A percentile compares a stretch with the other conserved stretches of the same genome.
Conservation (phyloP, 2,888 invertebrate species). For the Pachliopta kotzebuea region DNA sequence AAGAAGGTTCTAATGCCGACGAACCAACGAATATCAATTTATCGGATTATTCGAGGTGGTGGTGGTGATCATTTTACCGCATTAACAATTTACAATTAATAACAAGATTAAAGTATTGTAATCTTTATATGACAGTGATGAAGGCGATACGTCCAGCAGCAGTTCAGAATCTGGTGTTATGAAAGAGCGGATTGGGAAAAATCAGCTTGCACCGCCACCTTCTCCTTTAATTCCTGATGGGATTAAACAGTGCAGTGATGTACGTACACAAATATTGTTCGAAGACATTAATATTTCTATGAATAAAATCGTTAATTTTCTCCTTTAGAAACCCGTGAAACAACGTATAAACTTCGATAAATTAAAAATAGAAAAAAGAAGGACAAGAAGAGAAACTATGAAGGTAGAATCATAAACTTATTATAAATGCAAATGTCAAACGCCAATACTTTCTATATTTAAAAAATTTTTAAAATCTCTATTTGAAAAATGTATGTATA, state of each 20-base stretch:
- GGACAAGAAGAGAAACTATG: constrained; percentile 78
- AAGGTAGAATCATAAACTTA: constrained; percentile 65
- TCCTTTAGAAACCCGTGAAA: constrained; percentile 60
- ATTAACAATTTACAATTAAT: neutral
- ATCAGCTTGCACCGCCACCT: constrained; percentile 83
- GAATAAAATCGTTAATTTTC: neutral
- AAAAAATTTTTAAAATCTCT: constrained; percentile 1
- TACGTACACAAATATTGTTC: constrained; percentile 35
- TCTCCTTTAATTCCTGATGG: constrained; percentile 82
- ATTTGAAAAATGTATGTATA: neutral
- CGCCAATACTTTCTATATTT: neutral
- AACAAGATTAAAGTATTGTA: neutral
- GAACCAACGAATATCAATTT: constrained; percentile 92
- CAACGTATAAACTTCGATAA: constrained; percentile 66
- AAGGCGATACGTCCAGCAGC: constrained; percentile 88
- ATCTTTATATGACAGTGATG: constrained; percentile 80
- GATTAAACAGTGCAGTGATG: constrained; percentile 52
- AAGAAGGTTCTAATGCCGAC: constrained; percentile 93
- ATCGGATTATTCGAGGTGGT: constrained; percentile 94
- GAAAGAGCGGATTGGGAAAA: constrained; percentile 76
- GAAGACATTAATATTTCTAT: neutral
- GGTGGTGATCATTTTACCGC: constrained; percentile 11
- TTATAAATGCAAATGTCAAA: no score
- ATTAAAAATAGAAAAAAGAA: constrained; percentile 68
- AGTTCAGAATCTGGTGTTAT: constrained; percentile 82